Evolutionary conservation across 1,140 invertebrate genomes (phyloP), one percentile per base, ranked within the genome.

Genomic region (Asobara japonica): DNA sequence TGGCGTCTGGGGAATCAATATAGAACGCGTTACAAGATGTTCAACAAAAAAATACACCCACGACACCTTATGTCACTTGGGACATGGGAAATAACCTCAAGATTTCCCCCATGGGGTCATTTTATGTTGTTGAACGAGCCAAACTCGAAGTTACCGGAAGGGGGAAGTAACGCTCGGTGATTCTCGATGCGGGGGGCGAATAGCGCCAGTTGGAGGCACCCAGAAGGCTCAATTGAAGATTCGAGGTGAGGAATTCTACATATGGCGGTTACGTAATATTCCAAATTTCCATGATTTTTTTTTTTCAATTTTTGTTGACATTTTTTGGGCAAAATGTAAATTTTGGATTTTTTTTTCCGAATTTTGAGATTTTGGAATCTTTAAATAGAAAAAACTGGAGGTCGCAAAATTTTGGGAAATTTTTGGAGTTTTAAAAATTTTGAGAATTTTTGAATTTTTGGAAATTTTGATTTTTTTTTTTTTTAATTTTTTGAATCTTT

Each of bases 71-170:
- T 62, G 60, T 62, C 60, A 31, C 29, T 31, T 5, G n/a, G 25
- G 25, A 60, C 60, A 62, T 62, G 25, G 27, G 25, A 62, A 29
- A 16, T 62, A 29, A 29, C 11, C 6, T 16, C 11, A 31, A 62
- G 60, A 62, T 62, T 62, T 62, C 18, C 60, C 60, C 25, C 60
- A 62, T 62, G 60, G 29, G 27, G 1, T 4, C 22, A 56, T 22
- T 56, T 6, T n/a, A 11, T 41, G n/a, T 6, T n/a, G n/a, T 6
- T 6, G 2, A 41, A 41, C 36, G n/a, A n/a, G 36, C 36, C 4
- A n/a, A 41, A 56, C 7, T 16, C 27, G 5, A 27, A 27, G 3
- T 62, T 13, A 62, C 60, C 60, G 60, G 60, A 62, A 62, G 27
- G 6, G 56, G 60, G 13, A 62, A 3, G 25, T 62, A 62, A 62